Evolutionary conservation across 2,888 invertebrate genomes (phyloP), one percentile per base, ranked within the genome.

Genomic region (Eupithecia tripunctaria): DNA sequence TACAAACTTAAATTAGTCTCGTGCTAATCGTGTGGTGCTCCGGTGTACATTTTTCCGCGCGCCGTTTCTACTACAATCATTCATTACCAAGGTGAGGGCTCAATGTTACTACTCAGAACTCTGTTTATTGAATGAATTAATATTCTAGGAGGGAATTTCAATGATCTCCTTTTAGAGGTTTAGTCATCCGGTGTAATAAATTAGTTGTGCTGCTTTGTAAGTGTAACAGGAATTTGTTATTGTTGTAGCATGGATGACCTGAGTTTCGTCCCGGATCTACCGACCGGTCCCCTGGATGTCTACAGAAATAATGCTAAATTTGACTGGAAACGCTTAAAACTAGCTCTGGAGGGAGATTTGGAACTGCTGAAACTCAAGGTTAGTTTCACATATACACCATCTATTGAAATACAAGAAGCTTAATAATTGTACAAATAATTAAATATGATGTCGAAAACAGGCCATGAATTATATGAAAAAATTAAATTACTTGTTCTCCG

Each of bases 251-350:
- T 94, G 91, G 91, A 90, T 78, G 95, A 95, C 81, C 93, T 95
- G 79, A 95, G 95, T 86, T 96, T 96, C 80, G 93, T 97, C 81
- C 95, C 95, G 66, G 96, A 97, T 88, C 90, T 96, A 74, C 96
- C 96, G 25, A 95, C 93, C 65, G 97, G 98, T 73, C 98, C 98
- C 10, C 91, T 99, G 79, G 97, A 97, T 85, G 90, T 84, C 0
- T 98, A 97, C 88, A 96, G 99, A 80, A 96, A 96, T 80, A 95
- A 95, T 78, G 97, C 98, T 1, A 96, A 96, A 21, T 98, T 99
- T 84, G 96, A 98, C 86, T 98, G 98, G 98, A 98, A 98, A 89
- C 95, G 96, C 76, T 95, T 99, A 89, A 97, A 97, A 86, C 86
- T 97, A 62, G 95, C 97, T 70, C 93, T 98, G 75, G 98, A 98